Evolutionary conservation across 2,113 vertebrate species (phyloP).

Genomic region (Petrocephalus zakoni): DNA sequence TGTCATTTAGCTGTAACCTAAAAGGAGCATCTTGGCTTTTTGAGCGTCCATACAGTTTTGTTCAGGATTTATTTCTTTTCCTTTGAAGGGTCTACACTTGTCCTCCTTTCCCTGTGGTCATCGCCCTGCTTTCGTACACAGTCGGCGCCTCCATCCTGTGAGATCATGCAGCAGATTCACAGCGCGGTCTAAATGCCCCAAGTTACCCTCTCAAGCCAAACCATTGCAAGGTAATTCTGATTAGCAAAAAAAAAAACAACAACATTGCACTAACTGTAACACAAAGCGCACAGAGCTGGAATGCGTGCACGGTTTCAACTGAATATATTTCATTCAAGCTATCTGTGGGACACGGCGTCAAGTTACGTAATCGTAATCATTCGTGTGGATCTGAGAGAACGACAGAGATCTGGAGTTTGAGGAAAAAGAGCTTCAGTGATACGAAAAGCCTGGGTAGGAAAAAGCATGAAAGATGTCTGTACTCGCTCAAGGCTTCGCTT

Average conservation of each 20-base stretch:
- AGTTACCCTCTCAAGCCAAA: not conserved
- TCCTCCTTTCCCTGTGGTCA: not conserved
- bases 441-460: no score
- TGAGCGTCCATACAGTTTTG: not conserved
- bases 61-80: not conserved
- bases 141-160: not conserved
- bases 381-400: not conserved
- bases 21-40: not conserved
- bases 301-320: not conserved
- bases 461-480: no score
- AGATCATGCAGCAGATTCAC: not conserved
- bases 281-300: not conserved
- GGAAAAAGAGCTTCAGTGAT: no score
- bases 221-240: not conserved
- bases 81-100: not conserved
- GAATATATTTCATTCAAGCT: not conserved
- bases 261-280: not conserved
- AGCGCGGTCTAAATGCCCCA: not conserved
- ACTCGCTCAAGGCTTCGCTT: no score
- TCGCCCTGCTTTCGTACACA: not conserved
- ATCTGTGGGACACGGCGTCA: not conserved
- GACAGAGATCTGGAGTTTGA: not conserved
- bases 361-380: not conserved
- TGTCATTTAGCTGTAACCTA: not conserved
- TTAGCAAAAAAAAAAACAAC: not conserved